Evolutionary conservation across 2,888 invertebrate genomes (phyloP), one percentile per base, ranked within the genome.

Genomic region (Dinocampus coccinellae): DNA sequence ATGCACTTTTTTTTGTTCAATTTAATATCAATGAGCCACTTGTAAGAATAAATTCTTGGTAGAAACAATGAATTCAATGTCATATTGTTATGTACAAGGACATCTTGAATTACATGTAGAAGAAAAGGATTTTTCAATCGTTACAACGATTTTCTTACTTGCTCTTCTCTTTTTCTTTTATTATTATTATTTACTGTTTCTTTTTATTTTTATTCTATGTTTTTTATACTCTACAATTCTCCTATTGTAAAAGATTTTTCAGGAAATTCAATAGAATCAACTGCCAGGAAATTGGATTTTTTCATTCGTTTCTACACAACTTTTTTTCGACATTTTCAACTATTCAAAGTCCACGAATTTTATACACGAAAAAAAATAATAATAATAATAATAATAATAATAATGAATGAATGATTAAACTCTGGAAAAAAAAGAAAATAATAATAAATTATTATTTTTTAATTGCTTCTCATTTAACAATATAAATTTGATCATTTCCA

Each of bases 261-360:
- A 20, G 16, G 7, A 16, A 16, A 47, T 47, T 47, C 16, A 16
- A 6, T 6, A 47, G 16, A 47, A 16, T 47, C 16, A 16, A 16
- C 47, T 47, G 47, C n/a, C 47, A 47, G 47, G 47, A 47, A 47
- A 47, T 47, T 47, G 47, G 47, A 47, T 47, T 47, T 7, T n/a
- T 47, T 47, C 47, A 47, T 47, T 47, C 47, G 47, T 47, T 47
- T 47, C 47, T 47, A 47, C 20, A 16, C 6, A 16, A 47, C 47
- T 16, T 60, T 67, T 20, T n/a, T n/a, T n/a, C n/a, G n/a, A n/a
- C n/a, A n/a, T 57, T n/a, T 13, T 42, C 63, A 52, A 16, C 36
- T 60, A 64, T 58, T 47, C 65, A 39, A 29, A 55, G 53, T 26
- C 42, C 63, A 61, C 70, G 33, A 60, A 39, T 36, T 60, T 24